A percentile compares a stretch with the other conserved stretches of the same genome.
Conservation (phyloP, 2,888 invertebrate species). For the Pediacus dermestoides region DNA sequence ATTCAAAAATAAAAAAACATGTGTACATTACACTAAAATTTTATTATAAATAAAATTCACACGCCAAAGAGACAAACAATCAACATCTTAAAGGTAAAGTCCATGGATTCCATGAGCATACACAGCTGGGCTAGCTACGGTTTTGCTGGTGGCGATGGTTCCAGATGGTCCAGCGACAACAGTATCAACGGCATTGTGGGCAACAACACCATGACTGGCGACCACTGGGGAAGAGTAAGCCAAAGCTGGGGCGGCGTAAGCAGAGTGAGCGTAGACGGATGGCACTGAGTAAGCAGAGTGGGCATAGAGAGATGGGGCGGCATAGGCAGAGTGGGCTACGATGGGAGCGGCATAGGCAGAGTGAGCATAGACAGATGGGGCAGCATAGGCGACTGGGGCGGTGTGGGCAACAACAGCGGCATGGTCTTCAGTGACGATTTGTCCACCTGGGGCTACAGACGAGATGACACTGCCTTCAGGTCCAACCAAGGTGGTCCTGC, state of each 20-base stretch:
- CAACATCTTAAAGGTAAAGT: slow-evolving; percentile 7
- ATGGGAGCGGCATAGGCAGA: slow-evolving; percentile 19
- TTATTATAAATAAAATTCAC: no score
- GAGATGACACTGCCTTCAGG: slow-evolving; percentile 31
- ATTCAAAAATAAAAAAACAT: no score
- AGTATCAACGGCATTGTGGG: slow-evolving; percentile 11
- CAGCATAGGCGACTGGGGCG: slow-evolving; percentile 18
- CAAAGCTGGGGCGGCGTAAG: slow-evolving; percentile 11
- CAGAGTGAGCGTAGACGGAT: slow-evolving; percentile 12
- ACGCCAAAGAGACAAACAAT: no score
- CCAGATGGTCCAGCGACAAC: slow-evolving; percentile 26
- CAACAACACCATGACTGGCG: not conserved
- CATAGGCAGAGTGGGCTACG: slow-evolving; percentile 11
- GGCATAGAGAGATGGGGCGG: slow-evolving; percentile 9
- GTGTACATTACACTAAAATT: no score
- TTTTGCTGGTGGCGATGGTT: slow-evolving; percentile 15
- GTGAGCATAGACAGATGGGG: slow-evolving; percentile 14
- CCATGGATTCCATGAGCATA: not conserved
- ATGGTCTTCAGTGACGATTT: slow-evolving; percentile 27
- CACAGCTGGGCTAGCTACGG: slow-evolving; percentile 7
- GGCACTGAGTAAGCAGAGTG: slow-evolving; percentile 18
- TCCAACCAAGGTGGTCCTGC: slow-evolving; percentile 29
- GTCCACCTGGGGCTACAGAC: slow-evolving; percentile 23
- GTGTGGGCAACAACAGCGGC: slow-evolving; percentile 24
- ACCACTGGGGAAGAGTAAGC: not conserved